Conservation (phyloP, 2,113 vertebrate species). For the Columbina picui region DNA sequence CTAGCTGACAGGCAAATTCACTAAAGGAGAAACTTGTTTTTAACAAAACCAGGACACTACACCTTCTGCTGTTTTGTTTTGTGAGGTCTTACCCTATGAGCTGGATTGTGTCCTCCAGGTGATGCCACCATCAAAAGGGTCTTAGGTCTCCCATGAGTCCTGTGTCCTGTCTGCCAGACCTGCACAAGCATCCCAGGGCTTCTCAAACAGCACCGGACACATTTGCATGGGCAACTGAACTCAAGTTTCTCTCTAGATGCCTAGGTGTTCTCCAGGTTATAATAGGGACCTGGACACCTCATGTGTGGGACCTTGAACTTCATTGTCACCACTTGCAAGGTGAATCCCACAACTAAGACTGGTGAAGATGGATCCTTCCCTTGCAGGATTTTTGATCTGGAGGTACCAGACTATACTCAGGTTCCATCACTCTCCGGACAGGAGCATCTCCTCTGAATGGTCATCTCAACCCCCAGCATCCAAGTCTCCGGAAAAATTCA, state of each 20-base stretch:
- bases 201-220: not conserved
- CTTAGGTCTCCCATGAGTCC: not conserved
- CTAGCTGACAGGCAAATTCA: too few relatives aligned
- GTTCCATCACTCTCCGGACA: fast-evolving
- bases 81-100: not conserved
- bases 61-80: not conserved
- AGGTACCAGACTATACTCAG: not conserved
- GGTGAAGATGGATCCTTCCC: not conserved
- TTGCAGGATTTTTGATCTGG: not conserved
- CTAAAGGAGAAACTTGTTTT: too few relatives aligned
- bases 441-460: not conserved
- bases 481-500: not conserved
- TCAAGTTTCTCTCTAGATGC: not conserved
- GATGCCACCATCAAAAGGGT: not conserved
- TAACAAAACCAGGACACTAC: too few relatives aligned
- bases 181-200: not conserved
- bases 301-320: not conserved
- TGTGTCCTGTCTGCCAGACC: not conserved
- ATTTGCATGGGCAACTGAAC: not conserved
- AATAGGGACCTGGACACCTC: not conserved
- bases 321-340: not conserved
- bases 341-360: not conserved
- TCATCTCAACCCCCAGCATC: not conserved
- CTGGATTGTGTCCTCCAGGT: not conserved
- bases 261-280: fast-evolving